Percentiles rank a stretch among this genome's conserved stretches.
Evolutionary conservation across 2,113 vertebrate genomes (phyloP).

Genomic region (Neolamprologus cancellatus): DNA sequence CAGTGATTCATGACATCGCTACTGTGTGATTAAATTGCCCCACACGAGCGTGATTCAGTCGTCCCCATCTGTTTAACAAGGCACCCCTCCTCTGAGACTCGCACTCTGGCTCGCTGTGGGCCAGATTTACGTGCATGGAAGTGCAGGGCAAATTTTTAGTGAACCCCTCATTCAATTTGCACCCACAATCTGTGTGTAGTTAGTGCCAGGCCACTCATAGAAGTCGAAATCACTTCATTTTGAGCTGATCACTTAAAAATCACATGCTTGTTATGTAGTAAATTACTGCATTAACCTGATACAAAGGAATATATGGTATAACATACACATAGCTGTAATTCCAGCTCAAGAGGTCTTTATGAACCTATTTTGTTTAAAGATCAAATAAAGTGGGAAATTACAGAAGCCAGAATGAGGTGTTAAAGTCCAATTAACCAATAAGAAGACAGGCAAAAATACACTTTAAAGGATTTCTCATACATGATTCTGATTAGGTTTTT

Average conservation of each 20-base stretch:
- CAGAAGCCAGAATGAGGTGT: background rate
- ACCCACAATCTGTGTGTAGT: background rate
- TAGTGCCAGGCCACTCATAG: background rate
- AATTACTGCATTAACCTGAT: background rate
- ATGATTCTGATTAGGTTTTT: background rate
- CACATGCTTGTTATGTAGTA: background rate
- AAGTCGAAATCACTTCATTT: background rate
- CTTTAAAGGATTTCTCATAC: background rate
- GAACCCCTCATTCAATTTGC: background rate
- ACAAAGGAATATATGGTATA: background rate
- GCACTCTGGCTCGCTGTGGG: background rate
- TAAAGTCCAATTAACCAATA: background rate
- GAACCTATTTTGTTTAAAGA: background rate
- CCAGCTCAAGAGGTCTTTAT: background rate
- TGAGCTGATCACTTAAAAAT: background rate
- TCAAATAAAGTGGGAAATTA: background rate
- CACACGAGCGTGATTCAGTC: background rate
- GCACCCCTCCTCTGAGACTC: background rate
- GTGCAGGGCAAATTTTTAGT: background rate
- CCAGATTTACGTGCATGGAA: background rate
- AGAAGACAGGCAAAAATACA: background rate
- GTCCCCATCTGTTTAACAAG: constrained; percentile 33
- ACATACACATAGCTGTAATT: background rate
- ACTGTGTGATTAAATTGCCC: constrained; percentile 29
- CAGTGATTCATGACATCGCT: constrained; percentile 14